Evolutionary conservation across 2,888 invertebrate genomes (phyloP), one percentile per base, ranked within the genome.

Genomic region (Clusia tigrina): DNA sequence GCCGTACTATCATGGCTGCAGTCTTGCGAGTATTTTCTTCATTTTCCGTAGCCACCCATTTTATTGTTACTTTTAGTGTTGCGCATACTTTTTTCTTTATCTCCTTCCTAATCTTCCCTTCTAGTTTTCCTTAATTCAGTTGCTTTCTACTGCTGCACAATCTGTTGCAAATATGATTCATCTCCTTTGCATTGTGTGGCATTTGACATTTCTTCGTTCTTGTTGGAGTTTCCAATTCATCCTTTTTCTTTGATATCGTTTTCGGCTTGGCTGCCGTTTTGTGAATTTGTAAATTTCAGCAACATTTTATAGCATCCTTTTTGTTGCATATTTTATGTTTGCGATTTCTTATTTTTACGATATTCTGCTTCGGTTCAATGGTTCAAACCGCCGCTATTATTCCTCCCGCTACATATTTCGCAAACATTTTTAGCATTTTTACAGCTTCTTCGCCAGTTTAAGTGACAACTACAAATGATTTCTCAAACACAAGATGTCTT

Each of bases 281-380:
- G n/a, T 17, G 12, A 20, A 17, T 51, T 51, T 51, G 51, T 51
- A 18, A 18, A 10, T n/a, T n/a, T n/a, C 12, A 32, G 6, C 32
- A 6, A 32, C 12, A 12, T 32, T 32, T 32, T 32, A 9, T 32
- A 9, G 6, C 15, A 18, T 24, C n/a, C n/a, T 54, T 54, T 32
- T 54, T 24, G 32, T 54, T 17, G 54, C 54, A 54, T 32, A 54
- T 32, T 54, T 54, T 54, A 54, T 54, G 37, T 24, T 24, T 53
- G 53, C 53, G 22, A 20, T 20, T 53, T 53, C 22, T 51, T 17
- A 51, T 2, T 22, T 51, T 51, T 10, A 18, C 12, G 48, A 17
- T 3, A 3, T n/a, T 18, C 3, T 10, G 12, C 17, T 18, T 20
- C 22, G 17, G 18, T 2, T n/a, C n/a, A n/a, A n/a, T n/a, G n/a